Conservation (phyloP, 2,797 vertebrate species). For the Enteromius mattozi region DNA sequence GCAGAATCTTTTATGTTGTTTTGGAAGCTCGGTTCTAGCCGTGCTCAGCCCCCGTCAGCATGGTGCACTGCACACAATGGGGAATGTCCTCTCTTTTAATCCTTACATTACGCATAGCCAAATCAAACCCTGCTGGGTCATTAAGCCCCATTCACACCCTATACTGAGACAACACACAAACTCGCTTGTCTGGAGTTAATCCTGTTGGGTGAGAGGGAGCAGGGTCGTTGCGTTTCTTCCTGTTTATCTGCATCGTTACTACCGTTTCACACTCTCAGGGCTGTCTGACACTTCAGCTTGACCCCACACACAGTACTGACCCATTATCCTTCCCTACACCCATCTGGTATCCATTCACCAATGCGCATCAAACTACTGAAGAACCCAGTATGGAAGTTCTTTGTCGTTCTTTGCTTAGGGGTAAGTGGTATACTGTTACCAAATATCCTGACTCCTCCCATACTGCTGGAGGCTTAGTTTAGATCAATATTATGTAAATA, state of each 20-base stretch:
- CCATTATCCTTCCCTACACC: background rate
- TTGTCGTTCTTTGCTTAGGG: background rate
- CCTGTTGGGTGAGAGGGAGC: slow-evolving; percentile 37
- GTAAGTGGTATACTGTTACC: background rate
- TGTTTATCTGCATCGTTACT: slow-evolving; percentile 44
- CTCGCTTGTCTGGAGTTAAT: slow-evolving; percentile 43
- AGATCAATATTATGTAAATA: background rate
- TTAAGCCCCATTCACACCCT: slow-evolving; percentile 53
- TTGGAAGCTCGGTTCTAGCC: slow-evolving; percentile 28
- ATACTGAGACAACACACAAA: slow-evolving; percentile 14
- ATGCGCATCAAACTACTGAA: background rate
- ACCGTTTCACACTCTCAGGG: slow-evolving; percentile 32
- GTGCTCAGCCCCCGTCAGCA: slow-evolving; percentile 39
- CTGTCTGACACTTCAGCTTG: slow-evolving; percentile 4
- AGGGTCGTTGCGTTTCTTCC: slow-evolving; percentile 29
- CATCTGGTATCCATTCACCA: background rate
- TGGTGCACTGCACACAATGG: slow-evolving; percentile 43
- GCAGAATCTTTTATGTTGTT: slow-evolving; percentile 13
- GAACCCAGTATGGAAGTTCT: background rate
- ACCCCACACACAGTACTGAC: background rate
- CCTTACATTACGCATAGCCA: slow-evolving; percentile 23
- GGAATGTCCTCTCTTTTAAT: slow-evolving; percentile 41
- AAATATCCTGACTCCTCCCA: background rate
- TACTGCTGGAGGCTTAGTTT: background rate
- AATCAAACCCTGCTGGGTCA: slow-evolving; percentile 45